Percentiles rank a stretch among this genome's conserved stretches.
phyloP scores from a whole-genome alignment of 2,888 invertebrate species.

The Panopea generosa region DNA sequence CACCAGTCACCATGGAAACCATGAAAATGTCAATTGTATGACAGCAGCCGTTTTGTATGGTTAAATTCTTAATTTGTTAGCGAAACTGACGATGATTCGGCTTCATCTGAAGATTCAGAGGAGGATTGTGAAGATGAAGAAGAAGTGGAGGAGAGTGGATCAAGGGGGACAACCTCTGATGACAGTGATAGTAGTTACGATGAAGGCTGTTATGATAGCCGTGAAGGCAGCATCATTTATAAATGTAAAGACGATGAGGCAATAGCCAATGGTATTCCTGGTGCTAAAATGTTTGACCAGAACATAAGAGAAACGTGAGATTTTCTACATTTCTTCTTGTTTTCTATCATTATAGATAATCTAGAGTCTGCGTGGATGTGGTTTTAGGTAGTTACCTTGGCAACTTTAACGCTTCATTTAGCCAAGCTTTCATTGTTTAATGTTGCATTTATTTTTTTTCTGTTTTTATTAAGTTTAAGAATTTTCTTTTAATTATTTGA shows the following conservation, averaged over 20 bases:
- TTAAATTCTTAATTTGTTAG: conserved; percentile 48
- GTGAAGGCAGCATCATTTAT: conserved; percentile 84
- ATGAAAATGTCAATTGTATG: neutral
- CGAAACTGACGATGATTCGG: conserved; percentile 46
- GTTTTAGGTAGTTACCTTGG: too few species aligned
- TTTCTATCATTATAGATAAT: neutral
- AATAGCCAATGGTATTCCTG: conserved; percentile 81
- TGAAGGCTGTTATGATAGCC: conserved; percentile 86
- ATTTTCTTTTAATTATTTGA: neutral
- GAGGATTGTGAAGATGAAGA: conserved; percentile 58
- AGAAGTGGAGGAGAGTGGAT: conserved; percentile 56
- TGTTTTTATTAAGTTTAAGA: neutral
- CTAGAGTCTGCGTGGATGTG: neutral
- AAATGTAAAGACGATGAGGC: conserved; percentile 84
- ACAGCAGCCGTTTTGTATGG: conserved; percentile 1
- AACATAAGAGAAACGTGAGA: conserved; percentile 84
- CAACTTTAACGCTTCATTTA: too few species aligned
- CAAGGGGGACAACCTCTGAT: conserved; percentile 59
- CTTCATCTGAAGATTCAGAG: conserved; percentile 49
- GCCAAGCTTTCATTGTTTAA: too few species aligned
- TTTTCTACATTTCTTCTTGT: neutral
- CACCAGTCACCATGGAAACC: conserved; percentile 20
- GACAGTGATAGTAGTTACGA: conserved; percentile 82
- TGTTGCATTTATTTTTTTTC: neutral
- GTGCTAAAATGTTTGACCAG: conserved; percentile 84